Conservation (phyloP, 2,797 vertebrate genomes). For the Anisognathus igniventris region DNA sequence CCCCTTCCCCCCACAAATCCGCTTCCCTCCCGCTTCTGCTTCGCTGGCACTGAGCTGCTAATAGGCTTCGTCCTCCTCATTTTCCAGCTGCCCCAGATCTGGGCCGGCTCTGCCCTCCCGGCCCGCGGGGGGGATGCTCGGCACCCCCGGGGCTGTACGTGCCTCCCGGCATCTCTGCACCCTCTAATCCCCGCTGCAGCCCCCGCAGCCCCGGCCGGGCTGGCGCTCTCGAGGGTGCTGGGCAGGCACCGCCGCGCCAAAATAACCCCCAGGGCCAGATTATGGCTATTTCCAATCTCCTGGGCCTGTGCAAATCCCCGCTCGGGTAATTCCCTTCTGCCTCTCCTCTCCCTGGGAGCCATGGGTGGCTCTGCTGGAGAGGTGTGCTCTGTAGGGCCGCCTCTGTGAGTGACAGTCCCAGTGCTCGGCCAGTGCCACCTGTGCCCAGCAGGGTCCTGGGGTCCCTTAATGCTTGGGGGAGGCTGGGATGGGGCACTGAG, state of each 20-base stretch:
- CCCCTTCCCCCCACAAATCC: conserved; percentile 40
- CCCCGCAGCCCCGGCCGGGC: not conserved
- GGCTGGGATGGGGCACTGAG: not conserved
- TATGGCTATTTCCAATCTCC: conserved; percentile 38
- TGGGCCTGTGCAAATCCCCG: conserved; percentile 34
- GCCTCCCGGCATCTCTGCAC: conserved; percentile 51
- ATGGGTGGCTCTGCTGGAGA: fast-evolving
- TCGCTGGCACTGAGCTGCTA: conserved; percentile 57
- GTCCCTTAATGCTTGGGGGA: not conserved
- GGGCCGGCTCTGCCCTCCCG: not conserved
- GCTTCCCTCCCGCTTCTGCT: conserved; percentile 41
- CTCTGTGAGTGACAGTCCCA: not conserved
- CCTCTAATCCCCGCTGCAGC: conserved; percentile 20
- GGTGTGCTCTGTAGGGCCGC: not conserved
- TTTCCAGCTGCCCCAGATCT: conserved; percentile 59
- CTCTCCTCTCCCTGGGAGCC: not conserved
- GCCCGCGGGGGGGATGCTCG: fast-evolving
- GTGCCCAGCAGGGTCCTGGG: fast-evolving
- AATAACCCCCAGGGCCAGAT: conserved; percentile 40
- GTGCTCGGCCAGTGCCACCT: fast-evolving
- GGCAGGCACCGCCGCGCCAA: not conserved
- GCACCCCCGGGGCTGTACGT: conserved; percentile 37
- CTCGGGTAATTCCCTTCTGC: conserved; percentile 56
- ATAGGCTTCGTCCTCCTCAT: conserved; percentile 59
- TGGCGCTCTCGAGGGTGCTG: not conserved